These are phyloP conservation scores for Cheilosia vulpina DNA, from an alignment of 2,888 invertebrate genomes.

Conservation along the genomic window DNA sequence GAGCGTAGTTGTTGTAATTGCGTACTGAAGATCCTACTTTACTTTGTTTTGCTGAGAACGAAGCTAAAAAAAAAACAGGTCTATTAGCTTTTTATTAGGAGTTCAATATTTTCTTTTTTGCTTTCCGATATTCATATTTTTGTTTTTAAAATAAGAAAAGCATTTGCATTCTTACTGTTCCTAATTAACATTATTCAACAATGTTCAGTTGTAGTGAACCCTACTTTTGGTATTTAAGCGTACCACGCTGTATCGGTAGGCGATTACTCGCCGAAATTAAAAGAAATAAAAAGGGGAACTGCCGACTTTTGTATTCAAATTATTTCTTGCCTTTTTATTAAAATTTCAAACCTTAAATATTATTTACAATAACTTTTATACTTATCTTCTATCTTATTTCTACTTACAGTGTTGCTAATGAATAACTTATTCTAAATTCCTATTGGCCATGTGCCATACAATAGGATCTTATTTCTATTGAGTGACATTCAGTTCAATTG, in stretches of 20 bases:
- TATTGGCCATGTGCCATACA: neutral
- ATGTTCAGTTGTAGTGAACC: no score
- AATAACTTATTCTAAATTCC: neutral
- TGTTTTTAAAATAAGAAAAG: no score
- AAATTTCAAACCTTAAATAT: neutral
- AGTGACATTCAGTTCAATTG: slow-evolving; percentile 5
- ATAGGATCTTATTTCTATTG: neutral
- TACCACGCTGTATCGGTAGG: neutral
- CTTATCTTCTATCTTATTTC: neutral
- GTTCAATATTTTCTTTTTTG: no score
- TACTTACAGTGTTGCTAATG: neutral
- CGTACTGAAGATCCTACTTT: no score
- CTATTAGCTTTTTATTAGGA: no score
- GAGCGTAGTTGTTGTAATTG: no score
- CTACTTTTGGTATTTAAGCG: neutral
- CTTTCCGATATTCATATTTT: no score
- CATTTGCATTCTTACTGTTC: no score
- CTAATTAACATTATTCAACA: no score
- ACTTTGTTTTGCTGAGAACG: no score
- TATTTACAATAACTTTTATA: neutral
- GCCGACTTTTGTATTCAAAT: neutral
- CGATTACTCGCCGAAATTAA: neutral
- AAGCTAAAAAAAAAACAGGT: no score
- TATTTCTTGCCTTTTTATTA: neutral
- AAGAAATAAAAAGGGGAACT: neutral